A percentile compares a stretch with the other conserved stretches of the same genome.
Evolutionary conservation across 2,113 vertebrate genomes (phyloP).

Genomic region (Scomber japonicus): DNA sequence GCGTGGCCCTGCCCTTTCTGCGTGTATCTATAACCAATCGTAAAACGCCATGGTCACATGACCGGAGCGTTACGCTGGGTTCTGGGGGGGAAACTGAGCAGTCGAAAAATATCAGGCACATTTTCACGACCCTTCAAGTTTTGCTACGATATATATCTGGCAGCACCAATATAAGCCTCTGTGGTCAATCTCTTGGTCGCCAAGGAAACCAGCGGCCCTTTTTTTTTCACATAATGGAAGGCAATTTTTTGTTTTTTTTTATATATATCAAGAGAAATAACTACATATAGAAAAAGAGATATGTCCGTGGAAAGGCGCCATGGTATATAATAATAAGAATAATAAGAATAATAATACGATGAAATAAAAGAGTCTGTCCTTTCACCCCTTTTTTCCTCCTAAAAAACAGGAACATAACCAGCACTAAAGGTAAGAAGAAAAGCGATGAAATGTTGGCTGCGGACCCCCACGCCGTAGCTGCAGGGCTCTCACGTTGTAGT

Average conservation of each 20-base stretch:
- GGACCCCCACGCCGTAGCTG: slow-evolving; percentile 32
- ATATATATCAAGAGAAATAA: slow-evolving; percentile 76
- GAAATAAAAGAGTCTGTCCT: slow-evolving; percentile 79
- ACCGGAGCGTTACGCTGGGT: slow-evolving; percentile 53
- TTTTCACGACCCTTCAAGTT: slow-evolving; percentile 69
- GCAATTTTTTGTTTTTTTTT: slow-evolving; percentile 60
- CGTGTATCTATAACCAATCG: slow-evolving; percentile 45
- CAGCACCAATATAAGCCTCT: slow-evolving; percentile 74
- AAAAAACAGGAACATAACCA: slow-evolving; percentile 67
- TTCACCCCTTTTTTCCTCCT: slow-evolving; percentile 69
- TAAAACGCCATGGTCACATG: slow-evolving; percentile 46
- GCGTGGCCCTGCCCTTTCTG: slow-evolving; percentile 19
- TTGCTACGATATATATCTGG: slow-evolving; percentile 77
- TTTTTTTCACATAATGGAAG: slow-evolving; percentile 68
- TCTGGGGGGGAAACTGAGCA: slow-evolving; percentile 46
- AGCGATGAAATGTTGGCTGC: slow-evolving; percentile 71
- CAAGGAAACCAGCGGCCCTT: slow-evolving; percentile 54
- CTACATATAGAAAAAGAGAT: slow-evolving; percentile 79
- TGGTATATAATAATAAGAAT: slow-evolving; percentile 52
- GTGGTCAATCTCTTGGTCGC: slow-evolving; percentile 62
- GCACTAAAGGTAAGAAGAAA: slow-evolving; percentile 69
- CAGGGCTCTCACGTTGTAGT: slow-evolving; percentile 51
- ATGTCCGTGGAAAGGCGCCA: slow-evolving; percentile 82
- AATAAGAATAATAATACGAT: slow-evolving; percentile 44
- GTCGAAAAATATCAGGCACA: slow-evolving; percentile 79